These are phyloP conservation scores for Clarias macrocephalus DNA, from an alignment of 2,113 vertebrate genomes.

Conservation along the genomic window DNA sequence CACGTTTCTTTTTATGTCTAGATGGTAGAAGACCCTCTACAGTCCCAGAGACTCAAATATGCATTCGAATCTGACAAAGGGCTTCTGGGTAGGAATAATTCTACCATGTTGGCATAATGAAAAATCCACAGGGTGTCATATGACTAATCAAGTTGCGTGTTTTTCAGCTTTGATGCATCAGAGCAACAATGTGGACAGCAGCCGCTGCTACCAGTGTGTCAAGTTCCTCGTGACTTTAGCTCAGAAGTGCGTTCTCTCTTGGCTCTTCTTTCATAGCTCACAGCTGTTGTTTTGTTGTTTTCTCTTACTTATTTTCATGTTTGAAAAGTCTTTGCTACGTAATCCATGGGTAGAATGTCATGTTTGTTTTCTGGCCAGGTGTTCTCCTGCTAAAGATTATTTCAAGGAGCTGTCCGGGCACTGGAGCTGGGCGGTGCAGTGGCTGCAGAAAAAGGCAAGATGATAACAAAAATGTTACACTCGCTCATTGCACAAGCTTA, in stretches of 20 bases:
- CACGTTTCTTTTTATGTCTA: conserved; percentile 57
- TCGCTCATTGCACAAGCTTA: neutral
- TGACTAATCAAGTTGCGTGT: neutral
- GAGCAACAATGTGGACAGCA: conserved; percentile 97
- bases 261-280: neutral
- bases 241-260: conserved; percentile 85
- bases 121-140: neutral
- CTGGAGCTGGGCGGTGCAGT: conserved; percentile 99
- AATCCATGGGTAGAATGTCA: neutral
- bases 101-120: no score
- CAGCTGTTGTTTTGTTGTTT: neutral
- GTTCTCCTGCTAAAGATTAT: conserved; percentile 94
- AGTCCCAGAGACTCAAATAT: conserved; percentile 91
- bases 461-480: neutral
- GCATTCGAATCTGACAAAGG: conserved; percentile 98
- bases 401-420: conserved; percentile 97
- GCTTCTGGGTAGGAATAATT: conserved; percentile 81
- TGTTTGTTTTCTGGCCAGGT: conserved; percentile 72
- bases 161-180: conserved; percentile 94
- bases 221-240: conserved; percentile 97
- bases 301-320: neutral
- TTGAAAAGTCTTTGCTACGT: neutral
- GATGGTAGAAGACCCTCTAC: conserved; percentile 93
- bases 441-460: conserved; percentile 93
- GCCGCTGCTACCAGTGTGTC: conserved; percentile 98